A percentile compares a stretch with the other conserved stretches of the same genome.
These are phyloP conservation scores for Synanthedon tipuliformis DNA, from an alignment of 2,888 invertebrate species.

Conservation along the genomic window DNA sequence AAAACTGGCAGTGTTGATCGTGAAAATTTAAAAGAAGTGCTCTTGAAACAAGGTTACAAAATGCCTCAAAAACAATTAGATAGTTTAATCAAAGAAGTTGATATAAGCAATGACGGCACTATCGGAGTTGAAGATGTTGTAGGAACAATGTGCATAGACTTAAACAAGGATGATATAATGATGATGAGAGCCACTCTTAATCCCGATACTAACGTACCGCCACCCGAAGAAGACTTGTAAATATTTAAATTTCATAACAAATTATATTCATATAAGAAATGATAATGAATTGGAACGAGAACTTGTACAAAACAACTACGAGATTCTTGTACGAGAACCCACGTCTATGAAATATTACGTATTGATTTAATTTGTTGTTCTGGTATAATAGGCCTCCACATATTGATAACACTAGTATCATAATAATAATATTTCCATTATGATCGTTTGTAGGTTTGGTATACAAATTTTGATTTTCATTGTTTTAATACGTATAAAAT, in stretches of 20 bases:
- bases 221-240: background rate
- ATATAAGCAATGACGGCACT: constrained; percentile 52
- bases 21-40: constrained; percentile 37
- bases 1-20: constrained; percentile 38
- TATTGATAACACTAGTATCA: too few species aligned
- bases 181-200: constrained; percentile 31
- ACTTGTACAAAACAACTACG: too few species aligned
- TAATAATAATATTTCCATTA: too few species aligned
- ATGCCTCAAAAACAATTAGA: constrained; percentile 36
- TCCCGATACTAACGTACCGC: constrained; percentile 10
- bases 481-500: too few species aligned
- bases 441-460: too few species aligned
- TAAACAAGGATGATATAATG: constrained; percentile 46
- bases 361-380: too few species aligned
- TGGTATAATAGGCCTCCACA: too few species aligned
- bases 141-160: constrained; percentile 55
- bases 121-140: constrained; percentile 54
- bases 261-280: background rate
- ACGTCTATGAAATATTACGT: too few species aligned
- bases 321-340: too few species aligned
- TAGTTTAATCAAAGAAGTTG: constrained; percentile 53
- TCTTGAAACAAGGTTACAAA: constrained; percentile 41
- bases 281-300: too few species aligned
- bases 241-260: background rate
- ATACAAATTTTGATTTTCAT: too few species aligned